A percentile compares a stretch with the other conserved stretches of the same genome.
phyloP scores from a whole-genome alignment of 2,888 invertebrate genomes.

The Ernsta delagoae region DNA sequence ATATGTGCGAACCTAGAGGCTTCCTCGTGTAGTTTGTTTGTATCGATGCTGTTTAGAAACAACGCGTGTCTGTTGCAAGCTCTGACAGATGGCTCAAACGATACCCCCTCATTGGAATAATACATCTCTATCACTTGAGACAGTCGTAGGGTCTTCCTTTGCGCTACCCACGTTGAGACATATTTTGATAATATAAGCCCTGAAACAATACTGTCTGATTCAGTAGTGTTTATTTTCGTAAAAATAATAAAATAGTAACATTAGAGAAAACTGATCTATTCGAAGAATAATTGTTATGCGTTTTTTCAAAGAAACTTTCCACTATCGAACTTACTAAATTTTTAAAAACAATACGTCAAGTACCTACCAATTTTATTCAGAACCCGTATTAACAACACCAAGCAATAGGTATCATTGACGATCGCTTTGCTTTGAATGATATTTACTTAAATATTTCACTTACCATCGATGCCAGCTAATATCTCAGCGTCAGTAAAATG shows the following conservation, averaged over 20 bases:
- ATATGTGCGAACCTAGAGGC: conserved; percentile 72
- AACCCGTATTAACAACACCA: too few relatives aligned
- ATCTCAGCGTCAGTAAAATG: conserved; percentile 89
- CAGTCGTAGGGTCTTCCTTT: conserved; percentile 78
- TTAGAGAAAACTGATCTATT: too few relatives aligned
- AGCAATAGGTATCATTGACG: too few relatives aligned
- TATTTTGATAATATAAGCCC: conserved; percentile 83
- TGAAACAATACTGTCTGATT: conserved; percentile 51
- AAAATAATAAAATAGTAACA: too few relatives aligned
- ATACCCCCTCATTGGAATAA: conserved; percentile 86
- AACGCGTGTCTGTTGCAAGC: conserved; percentile 83
- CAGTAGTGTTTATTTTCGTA: too few relatives aligned
- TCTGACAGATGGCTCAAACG: conserved; percentile 81
- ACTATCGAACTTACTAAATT: too few relatives aligned
- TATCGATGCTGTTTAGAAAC: conserved; percentile 69
- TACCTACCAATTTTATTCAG: too few relatives aligned
- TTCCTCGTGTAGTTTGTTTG: conserved; percentile 68
- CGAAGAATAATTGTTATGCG: too few relatives aligned
- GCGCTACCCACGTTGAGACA: conserved; percentile 79
- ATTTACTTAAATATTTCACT: neutral
- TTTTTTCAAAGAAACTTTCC: too few relatives aligned
- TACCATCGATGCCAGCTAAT: conserved; percentile 88
- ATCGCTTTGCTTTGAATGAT: too few relatives aligned
- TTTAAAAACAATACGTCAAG: too few relatives aligned
- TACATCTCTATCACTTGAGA: conserved; percentile 89